Evolutionary conservation across 2,797 vertebrate genomes (phyloP), one percentile per base, ranked within the genome.

Genomic region (Lepilemur ruficaudatus): DNA sequence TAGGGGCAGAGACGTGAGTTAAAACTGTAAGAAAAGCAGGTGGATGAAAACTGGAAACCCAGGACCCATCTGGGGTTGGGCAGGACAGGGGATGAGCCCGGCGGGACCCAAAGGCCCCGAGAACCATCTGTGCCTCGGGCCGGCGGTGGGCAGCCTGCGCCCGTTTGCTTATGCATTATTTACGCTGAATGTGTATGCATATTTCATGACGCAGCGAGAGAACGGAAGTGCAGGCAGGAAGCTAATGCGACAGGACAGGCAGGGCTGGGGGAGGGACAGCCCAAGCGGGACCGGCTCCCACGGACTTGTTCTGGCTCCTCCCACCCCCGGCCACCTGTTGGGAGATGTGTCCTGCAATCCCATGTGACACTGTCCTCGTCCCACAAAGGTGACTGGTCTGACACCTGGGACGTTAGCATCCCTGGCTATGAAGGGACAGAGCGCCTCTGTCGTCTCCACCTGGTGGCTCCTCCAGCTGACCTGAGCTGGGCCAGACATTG

Each of bases 91-190:
- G 50, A 15, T 18, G 28, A 65, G n/a, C 14, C 15, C 2, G 1
- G 67, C 3, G 1, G 57, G 15, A 12, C 28, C 76, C 20, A 4
- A 32, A 3, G 41, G 57, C 76, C 89, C 22, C 18, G 43, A 4
- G 30, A 13, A 48, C 35, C 4, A 52, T 55, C 46, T 48, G 57
- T 10, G 89, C 89, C 59, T 88, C 80, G 0, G 11, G 61, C 70
- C 22, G 0, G 72, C 6, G 2, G 5, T 4, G n/a, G 14, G 28
- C 32, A 35, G n/a, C 28, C 5, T 11, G 15, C n/a, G 75, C 82
- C 12, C 55, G 12, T 14, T 46, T 4, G 38, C 48, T 87, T 43
- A 65, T 94, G 80, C 55, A 87, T 88, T 88, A 87, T 82, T 95
- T 82, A 95, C 38, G 30, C 41, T 17, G 5, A 4, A 75, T 30